Conservation (phyloP, 2,113 vertebrate genomes). For the Barnardius zonarius region DNA sequence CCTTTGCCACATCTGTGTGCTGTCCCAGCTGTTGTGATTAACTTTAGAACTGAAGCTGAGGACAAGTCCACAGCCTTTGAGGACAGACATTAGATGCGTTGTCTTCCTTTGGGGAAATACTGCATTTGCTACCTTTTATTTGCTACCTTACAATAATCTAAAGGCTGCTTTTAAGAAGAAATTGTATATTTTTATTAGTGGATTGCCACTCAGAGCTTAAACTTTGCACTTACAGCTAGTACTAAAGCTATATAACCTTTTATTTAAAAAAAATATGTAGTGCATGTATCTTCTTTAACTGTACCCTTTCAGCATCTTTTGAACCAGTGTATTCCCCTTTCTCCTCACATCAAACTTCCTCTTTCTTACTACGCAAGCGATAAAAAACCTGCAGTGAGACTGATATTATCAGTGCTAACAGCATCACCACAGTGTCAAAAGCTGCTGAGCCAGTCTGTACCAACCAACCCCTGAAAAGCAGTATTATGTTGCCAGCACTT, state of each 20-base stretch:
- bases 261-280: background rate
- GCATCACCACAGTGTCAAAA: background rate
- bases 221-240: background rate
- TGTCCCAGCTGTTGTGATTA: background rate
- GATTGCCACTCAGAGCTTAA: background rate
- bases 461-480: background rate
- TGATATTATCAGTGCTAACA: background rate
- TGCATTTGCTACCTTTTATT: background rate
- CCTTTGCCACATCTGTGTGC: background rate
- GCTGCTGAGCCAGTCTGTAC: background rate
- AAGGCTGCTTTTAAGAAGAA: background rate
- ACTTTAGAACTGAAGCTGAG: background rate
- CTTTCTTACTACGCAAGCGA: background rate
- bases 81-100: background rate
- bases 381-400: background rate
- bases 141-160: background rate
- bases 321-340: background rate
- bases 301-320: background rate
- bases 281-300: background rate
- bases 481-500: background rate
- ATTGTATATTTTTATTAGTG: background rate
- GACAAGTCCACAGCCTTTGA: background rate
- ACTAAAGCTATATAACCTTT: background rate
- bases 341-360: background rate
- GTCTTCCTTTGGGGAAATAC: background rate